Percentiles rank a stretch among this genome's conserved stretches.
Evolutionary conservation across 2,113 vertebrate species (phyloP).

Genomic region (Rallus limicola): DNA sequence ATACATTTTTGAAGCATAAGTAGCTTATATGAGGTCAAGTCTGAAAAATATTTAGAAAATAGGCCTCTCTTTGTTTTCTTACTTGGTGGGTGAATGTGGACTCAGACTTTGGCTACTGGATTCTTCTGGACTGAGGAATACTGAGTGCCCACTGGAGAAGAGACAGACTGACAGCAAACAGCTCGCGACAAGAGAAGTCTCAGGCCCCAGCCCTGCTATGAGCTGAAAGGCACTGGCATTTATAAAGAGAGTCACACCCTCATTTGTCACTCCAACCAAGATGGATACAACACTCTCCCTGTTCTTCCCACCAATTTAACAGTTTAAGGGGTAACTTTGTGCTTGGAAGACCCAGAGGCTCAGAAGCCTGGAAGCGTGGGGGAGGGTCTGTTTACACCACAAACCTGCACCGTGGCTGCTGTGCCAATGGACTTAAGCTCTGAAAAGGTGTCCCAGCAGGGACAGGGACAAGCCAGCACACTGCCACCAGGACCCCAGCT

Average conservation of each 20-base stretch:
- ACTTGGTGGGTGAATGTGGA: neutral
- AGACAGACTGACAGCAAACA: neutral
- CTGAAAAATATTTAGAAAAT: neutral
- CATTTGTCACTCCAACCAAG: neutral
- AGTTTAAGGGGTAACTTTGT: neutral
- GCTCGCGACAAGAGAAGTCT: neutral
- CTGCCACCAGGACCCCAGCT: neutral
- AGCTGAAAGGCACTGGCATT: neutral
- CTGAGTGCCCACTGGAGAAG: neutral
- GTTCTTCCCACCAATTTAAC: neutral
- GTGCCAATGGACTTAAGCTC: neutral
- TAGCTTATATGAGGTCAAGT: neutral
- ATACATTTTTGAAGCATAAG: neutral
- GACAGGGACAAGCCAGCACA: fast-evolving
- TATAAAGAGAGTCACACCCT: neutral
- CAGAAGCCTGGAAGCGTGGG: neutral
- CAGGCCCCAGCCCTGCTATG: neutral
- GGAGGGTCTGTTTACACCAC: neutral
- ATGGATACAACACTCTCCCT: neutral
- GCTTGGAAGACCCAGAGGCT: neutral
- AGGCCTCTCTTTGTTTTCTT: neutral
- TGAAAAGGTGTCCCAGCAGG: neutral
- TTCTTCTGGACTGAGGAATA: neutral
- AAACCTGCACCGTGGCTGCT: neutral
- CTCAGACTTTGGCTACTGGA: neutral